These are phyloP conservation scores for Corvus cornix DNA, from an alignment of 2,113 vertebrate species.

Conservation along the genomic window DNA sequence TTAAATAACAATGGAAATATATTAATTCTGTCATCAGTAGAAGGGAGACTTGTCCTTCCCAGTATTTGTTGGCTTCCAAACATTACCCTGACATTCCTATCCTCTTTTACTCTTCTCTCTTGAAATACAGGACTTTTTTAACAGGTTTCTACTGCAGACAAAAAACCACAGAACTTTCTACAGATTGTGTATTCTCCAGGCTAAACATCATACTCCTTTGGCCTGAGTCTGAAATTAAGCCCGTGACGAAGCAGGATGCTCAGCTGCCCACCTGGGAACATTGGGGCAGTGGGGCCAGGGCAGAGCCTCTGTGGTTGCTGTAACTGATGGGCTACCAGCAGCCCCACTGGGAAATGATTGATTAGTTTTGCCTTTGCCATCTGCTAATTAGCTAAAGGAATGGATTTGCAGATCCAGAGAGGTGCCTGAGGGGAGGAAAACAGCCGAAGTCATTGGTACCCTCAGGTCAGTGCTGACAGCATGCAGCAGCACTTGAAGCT, in stretches of 20 bases:
- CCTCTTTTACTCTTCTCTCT: background rate
- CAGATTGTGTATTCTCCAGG: background rate
- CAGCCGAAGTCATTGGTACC: background rate
- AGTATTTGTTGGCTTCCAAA: background rate
- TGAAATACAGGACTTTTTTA: background rate
- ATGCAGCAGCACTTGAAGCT: background rate
- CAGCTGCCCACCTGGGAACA: background rate
- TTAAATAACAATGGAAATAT: background rate
- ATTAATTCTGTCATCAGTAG: background rate
- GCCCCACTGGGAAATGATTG: background rate
- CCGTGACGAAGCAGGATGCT: background rate
- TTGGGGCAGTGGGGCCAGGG: background rate
- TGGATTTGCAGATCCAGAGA: background rate
- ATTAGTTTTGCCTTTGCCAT: background rate
- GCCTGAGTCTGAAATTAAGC: background rate
- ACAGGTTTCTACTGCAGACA: background rate
- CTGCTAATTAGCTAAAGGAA: constrained; percentile 20
- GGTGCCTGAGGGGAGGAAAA: background rate
- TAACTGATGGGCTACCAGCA: background rate
- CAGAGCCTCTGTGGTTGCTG: background rate
- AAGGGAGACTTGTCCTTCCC: background rate
- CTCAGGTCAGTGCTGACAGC: background rate
- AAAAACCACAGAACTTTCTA: background rate
- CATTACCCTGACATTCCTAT: accelerated
- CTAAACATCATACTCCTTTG: background rate